Evolutionary conservation across 2,888 invertebrate species (phyloP), one percentile per base, ranked within the genome.

Genomic region (Parnassius apollo): DNA sequence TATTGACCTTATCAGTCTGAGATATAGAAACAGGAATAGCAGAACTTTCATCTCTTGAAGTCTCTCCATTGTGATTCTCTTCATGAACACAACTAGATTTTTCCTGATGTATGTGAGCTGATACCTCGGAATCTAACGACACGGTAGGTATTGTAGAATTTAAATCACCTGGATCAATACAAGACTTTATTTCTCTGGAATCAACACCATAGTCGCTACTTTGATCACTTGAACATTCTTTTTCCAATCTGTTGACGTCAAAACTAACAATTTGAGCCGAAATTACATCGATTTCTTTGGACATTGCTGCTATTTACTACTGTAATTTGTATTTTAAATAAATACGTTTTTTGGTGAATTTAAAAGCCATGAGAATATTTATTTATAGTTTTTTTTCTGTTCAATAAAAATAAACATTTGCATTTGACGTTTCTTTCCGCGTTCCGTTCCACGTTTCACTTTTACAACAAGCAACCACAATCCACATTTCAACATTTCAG

Each of bases 161-260:
- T 35, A 35, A 35, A 35, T 35, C 35, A 35, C 35, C 35, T 35
- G 35, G 35, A 35, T 35, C 35, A 35, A 35, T 4, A 35, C 4
- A 4, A 35, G 49, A 49, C 13, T 69, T 71, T 2, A 77, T 73
- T 53, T 83, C 81, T 13, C 71, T 66, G 2, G 72, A 78, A 53
- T 86, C 84, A 11, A 83, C 60, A 1, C 85, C 85, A 9, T 85
- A 88, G 80, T 88, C 87, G 64, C 76, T 73, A 59, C 77, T 78
- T 75, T 70, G 57, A 64, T 76, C 73, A 51, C 67, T 68, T 50
- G 70, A 75, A 77, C 78, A 84, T 80, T 85, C 84, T 74, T 81
- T 80, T 59, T 71, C 66, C 62, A 70, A 74, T 64, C 69, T 74
- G 74, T 78, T 79, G 73, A 85, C 84, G 83, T 86, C 84, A 70